Evolutionary conservation across 2,888 invertebrate species (phyloP), one percentile per base, ranked within the genome.

Genomic region (Drosophila barbarae): DNA sequence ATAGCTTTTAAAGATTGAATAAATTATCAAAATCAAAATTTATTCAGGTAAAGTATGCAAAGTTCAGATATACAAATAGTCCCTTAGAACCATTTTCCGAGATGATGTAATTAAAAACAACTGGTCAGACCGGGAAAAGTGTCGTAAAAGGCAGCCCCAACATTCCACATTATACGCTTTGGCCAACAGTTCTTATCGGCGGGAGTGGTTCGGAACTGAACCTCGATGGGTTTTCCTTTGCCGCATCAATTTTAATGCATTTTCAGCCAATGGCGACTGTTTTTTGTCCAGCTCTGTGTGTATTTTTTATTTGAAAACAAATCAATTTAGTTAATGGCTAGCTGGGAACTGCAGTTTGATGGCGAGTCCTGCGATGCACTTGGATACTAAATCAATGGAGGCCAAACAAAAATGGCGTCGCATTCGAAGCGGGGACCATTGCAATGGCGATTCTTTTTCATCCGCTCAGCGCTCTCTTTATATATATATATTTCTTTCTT

Each of bases 251-350:
- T 13, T 58, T 34, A 41, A 42, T 58, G 57, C 35, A 35, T 46
- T 38, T 38, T 47, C 32, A 1, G n/a, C 10, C 18, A 8, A 8
- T 28, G 21, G 26, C 18, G 32, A 39, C 35, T 8, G 35, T 42
- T 61, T 61, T 63, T 51, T 42, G 36, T 50, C 23, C 36, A n/a
- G 42, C 28, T 42, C 5, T 26, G 38, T 41, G 36, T 28, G 15
- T 42, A 2, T 42, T 5, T 42, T 59, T 52, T 68, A 59, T 68
- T 59, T 49, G 49, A 53, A 68, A 68, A 69, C 67, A 68, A 68
- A 68, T 68, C 69, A 68, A 68, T 68, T 68, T 68, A 68, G 67
- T 68, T 68, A 68, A 68, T 67, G 67, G 68, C 69, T 30, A 47
- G 59, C 51, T 58, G 21, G 51, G 38, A 57, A 66, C 44, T 66